Evolutionary conservation across 2,888 invertebrate species (phyloP).

Genomic region (Dasysyrphus albostriatus): DNA sequence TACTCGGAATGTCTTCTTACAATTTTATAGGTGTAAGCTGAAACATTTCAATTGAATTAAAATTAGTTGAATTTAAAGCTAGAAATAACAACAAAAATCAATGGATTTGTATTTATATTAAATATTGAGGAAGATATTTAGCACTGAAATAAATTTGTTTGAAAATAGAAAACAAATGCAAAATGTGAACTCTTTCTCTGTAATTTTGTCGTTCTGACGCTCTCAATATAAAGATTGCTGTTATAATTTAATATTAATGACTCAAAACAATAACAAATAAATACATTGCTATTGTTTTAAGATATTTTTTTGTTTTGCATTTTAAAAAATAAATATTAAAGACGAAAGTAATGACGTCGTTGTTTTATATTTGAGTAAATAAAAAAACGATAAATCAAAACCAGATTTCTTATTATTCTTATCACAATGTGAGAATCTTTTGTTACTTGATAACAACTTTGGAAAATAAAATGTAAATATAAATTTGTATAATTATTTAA

Average conservation of each 20-base stretch:
- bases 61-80: slow-evolving; percentile 1
- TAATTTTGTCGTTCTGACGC: too few relatives aligned
- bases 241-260: background rate
- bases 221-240: background rate
- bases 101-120: background rate
- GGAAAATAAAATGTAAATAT: background rate
- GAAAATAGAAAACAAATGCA: too few relatives aligned
- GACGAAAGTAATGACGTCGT: slow-evolving; percentile 9
- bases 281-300: background rate
- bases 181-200: too few relatives aligned
- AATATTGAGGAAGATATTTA: background rate
- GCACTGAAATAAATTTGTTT: too few relatives aligned
- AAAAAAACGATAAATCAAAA: background rate
- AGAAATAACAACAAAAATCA: background rate
- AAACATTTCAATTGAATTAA: slow-evolving; percentile 55
- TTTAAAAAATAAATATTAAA: background rate
- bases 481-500: background rate
- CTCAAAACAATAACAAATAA: slow-evolving; percentile 9
- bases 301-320: background rate
- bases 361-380: background rate
- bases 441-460: background rate
- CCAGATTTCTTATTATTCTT: background rate
- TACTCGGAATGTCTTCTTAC: slow-evolving; percentile 63
- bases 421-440: background rate
- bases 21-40: slow-evolving; percentile 59